These are phyloP conservation scores for Rhamnusium bicolor DNA, from an alignment of 2,888 invertebrate genomes.

Conservation along the genomic window DNA sequence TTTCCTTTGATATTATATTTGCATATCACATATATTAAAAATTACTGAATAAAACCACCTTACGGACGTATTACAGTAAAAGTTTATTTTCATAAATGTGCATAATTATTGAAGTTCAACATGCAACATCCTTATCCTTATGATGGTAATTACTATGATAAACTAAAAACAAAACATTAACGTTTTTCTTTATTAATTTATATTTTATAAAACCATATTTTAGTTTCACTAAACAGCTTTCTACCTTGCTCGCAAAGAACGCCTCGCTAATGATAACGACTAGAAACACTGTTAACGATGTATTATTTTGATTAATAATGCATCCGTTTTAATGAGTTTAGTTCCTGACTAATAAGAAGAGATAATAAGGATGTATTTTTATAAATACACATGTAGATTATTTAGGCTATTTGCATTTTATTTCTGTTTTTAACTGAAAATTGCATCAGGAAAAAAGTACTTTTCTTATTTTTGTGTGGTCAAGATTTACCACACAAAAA, in stretches of 20 bases:
- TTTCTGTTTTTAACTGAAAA: too few species aligned
- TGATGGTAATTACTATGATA: constrained; percentile 43
- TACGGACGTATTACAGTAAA: constrained; percentile 55
- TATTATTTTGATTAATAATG: constrained; percentile 11
- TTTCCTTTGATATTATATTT: constrained; percentile 49
- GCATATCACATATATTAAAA: constrained; percentile 60
- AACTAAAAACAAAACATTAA: constrained; percentile 36
- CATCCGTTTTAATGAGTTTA: background rate
- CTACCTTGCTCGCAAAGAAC: background rate
- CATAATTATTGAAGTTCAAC: constrained; percentile 56
- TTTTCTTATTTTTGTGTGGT: too few species aligned
- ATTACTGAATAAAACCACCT: constrained; percentile 58
- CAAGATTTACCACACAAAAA: too few species aligned
- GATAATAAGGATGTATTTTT: too few species aligned
- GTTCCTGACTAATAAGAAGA: background rate
- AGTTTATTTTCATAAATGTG: constrained; percentile 56
- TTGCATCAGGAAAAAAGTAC: too few species aligned
- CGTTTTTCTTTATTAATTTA: constrained; percentile 24
- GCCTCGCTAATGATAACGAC: background rate
- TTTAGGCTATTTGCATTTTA: too few species aligned
- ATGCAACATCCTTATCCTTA: constrained; percentile 58
- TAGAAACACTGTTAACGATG: constrained; percentile 1
- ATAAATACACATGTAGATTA: background rate
- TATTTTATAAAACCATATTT: constrained; percentile 35
- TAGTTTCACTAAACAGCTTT: constrained; percentile 39